These are phyloP conservation scores for Notarius lentiginosus DNA, from an alignment of 2,113 vertebrate genomes.

Conservation along the genomic window DNA sequence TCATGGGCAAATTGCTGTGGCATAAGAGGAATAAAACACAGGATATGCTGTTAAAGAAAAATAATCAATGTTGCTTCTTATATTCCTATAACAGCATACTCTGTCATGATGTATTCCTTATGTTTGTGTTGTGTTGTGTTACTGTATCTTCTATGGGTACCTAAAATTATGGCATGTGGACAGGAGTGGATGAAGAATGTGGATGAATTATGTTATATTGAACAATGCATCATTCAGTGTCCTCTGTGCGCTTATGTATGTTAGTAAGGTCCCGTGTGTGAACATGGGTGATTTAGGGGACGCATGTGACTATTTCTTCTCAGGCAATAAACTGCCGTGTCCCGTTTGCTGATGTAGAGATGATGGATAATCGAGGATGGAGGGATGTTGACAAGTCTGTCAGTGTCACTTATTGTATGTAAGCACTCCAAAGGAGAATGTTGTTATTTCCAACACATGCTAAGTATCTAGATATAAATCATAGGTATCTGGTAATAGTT, in stretches of 20 bases:
- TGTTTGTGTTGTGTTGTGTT: not conserved
- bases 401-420: constrained; percentile 9
- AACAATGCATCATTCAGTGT: not conserved
- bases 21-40: not conserved
- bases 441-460: constrained; percentile 20
- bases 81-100: not conserved
- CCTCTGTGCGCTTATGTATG: not conserved
- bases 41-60: not conserved
- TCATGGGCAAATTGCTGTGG: not conserved
- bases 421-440: not conserved
- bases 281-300: not conserved
- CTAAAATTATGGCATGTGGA: not conserved
- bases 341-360: not conserved
- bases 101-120: not conserved
- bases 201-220: not conserved
- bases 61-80: not conserved
- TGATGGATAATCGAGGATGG: constrained; percentile 7
- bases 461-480: constrained; percentile 12
- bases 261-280: not conserved
- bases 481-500: not conserved
- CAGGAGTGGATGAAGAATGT: not conserved
- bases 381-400: not conserved
- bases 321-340: constrained; percentile 20
- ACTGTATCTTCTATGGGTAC: not conserved
- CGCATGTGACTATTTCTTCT: not conserved